Conservation (phyloP, 2,888 invertebrate genomes). For the Nycteola revayana region DNA sequence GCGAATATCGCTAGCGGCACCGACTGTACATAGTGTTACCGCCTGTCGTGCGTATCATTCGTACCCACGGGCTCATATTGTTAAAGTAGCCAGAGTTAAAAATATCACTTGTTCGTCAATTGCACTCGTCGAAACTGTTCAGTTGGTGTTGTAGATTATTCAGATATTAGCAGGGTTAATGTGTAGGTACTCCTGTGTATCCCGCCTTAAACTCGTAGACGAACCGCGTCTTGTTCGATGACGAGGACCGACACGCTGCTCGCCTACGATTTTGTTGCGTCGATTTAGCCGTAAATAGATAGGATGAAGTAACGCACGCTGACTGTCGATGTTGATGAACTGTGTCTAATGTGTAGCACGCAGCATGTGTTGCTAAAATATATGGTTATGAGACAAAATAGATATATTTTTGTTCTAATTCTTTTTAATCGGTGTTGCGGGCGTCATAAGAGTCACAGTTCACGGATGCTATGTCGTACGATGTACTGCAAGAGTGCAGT, state of each 20-base stretch:
- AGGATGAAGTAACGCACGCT: slow-evolving; percentile 47
- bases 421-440: slow-evolving; percentile 14
- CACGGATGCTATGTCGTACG: slow-evolving; percentile 1
- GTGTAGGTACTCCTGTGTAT: slow-evolving; percentile 46
- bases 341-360: slow-evolving; percentile 30
- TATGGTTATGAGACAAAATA: slow-evolving; percentile 7
- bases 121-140: slow-evolving; percentile 76
- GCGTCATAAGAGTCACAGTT: slow-evolving; percentile 11
- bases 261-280: slow-evolving; percentile 44
- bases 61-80: slow-evolving; percentile 70
- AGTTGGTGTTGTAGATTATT: slow-evolving; percentile 64
- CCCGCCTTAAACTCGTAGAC: slow-evolving; percentile 44
- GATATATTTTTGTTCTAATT: slow-evolving; percentile 13
- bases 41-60: slow-evolving; percentile 61
- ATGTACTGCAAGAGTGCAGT: not conserved
- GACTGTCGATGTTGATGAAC: slow-evolving; percentile 23
- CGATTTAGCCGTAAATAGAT: slow-evolving; percentile 33
- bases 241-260: slow-evolving; percentile 26
- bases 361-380: slow-evolving; percentile 15
- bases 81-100: slow-evolving; percentile 72
- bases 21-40: slow-evolving; percentile 65
- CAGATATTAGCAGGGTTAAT: slow-evolving; percentile 54
- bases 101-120: slow-evolving; percentile 81
- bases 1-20: slow-evolving; percentile 35
- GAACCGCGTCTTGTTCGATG: slow-evolving; percentile 28